Evolutionary conservation across 2,888 invertebrate species (phyloP).

Genomic region (Euplexia lucipara): DNA sequence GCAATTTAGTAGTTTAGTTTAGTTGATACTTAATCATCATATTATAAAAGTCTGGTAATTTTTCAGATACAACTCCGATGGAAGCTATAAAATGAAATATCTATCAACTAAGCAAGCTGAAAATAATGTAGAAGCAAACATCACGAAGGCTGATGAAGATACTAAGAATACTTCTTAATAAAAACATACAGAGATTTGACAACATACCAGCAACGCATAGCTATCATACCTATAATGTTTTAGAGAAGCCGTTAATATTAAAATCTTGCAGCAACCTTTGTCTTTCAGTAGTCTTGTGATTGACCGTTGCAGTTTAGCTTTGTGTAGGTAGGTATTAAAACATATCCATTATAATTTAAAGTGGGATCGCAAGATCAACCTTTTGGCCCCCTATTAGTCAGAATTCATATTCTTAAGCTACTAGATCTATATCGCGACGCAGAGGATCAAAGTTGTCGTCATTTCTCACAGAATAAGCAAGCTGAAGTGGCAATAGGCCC

Average conservation of each 20-base stretch:
- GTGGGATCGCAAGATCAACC: too few species aligned
- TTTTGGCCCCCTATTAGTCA: too few species aligned
- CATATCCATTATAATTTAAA: too few species aligned
- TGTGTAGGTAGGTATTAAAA: too few species aligned
- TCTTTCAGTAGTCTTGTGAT: neutral
- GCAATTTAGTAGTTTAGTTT: too few species aligned
- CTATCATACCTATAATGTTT: neutral
- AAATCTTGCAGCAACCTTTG: constrained; percentile 1
- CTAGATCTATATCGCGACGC: too few species aligned
- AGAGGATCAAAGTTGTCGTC: too few species aligned
- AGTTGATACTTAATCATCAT: too few species aligned
- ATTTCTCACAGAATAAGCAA: too few species aligned
- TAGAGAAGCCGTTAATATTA: constrained; percentile 50
- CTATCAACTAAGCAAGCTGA: constrained; percentile 79
- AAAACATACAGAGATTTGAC: constrained; percentile 2
- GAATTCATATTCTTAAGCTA: too few species aligned
- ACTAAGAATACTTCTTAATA: constrained; percentile 29
- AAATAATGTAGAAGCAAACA: constrained; percentile 39
- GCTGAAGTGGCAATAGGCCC: too few species aligned
- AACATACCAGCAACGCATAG: neutral
- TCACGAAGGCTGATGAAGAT: constrained; percentile 48
- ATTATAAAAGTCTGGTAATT: neutral
- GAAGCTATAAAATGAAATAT: constrained; percentile 91
- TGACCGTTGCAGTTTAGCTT: too few species aligned
- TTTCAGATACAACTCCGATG: constrained; percentile 90